Evolutionary conservation across 2,797 vertebrate species (phyloP), one percentile per base, ranked within the genome.

Genomic region (Triplophysa yarkandensis): DNA sequence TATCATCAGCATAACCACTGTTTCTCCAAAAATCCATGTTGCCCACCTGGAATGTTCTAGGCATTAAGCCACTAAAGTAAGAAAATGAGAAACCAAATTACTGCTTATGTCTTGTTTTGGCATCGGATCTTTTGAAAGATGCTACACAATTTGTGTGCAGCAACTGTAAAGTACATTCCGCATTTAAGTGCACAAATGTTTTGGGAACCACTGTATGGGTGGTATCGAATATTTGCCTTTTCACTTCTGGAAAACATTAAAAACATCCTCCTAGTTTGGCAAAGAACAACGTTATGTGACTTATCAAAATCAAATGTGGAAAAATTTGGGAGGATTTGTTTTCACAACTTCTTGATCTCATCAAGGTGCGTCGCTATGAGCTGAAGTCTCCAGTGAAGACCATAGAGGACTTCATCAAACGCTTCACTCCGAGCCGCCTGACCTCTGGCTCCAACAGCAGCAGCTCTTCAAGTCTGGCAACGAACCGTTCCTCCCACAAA

Each of bases 301-400:
- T 36, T 68, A 17, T 68, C 34, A 19, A 55, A 57, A 17, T 43
- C 34, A 30, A n/a, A n/a, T 30, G n/a, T 19, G 13, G 2, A 73
- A 41, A 73, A 43, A 73, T 64, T 32, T 58, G 11, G 28, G 43
- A 73, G 61, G 48, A 65, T 27, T 65, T 55, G 32, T 41, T 61
- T 52, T 41, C n/a, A 50, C 4, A 28, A 23, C 11, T 27, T 28
- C 27, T 36, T 36, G 13, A 4, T 32, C 13, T 74, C 32, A 16
- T 73, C 0, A 82, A 98, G 97, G 95, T 98, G 67, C 92, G 96
- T 48, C 88, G 94, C 75, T 94, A 92, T 28, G 96, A 97, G 87
- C 77, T 96, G 23, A 98, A 96, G 87, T 98, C 96, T 5, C 96
- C 97, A 0, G 97, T 98, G 30, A 99, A 99, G 88, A 98, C 97